Percentiles rank a stretch among this genome's conserved stretches.
phyloP scores from a whole-genome alignment of 2,113 vertebrate species.

The Serinus canaria region DNA sequence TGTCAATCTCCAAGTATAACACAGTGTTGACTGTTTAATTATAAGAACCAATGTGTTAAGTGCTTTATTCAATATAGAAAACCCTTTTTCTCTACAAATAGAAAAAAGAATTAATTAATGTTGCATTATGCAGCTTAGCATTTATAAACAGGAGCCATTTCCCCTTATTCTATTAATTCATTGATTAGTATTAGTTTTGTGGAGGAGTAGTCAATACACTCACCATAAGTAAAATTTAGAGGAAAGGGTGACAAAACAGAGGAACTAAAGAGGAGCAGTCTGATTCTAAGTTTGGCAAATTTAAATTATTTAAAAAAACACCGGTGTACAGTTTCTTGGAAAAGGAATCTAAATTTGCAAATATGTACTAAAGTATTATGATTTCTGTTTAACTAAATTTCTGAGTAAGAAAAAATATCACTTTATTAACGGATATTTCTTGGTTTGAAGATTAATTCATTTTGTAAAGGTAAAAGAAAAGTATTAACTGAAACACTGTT shows the following conservation, averaged over 20 bases:
- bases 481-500: neutral
- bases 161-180: conserved; percentile 40
- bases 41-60: conserved; percentile 59
- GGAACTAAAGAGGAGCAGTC: neutral
- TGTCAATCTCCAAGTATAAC: conserved; percentile 73
- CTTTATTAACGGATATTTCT: neutral
- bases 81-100: neutral
- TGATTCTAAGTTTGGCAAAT: neutral
- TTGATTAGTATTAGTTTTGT: conserved; percentile 5
- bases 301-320: neutral
- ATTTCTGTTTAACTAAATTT: neutral
- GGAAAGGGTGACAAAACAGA: conserved; percentile 16
- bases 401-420: neutral
- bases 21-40: conserved; percentile 75
- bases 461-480: neutral
- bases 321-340: neutral
- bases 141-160: neutral
- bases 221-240: conserved; percentile 25
- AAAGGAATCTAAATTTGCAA: neutral
- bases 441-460: neutral
- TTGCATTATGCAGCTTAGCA: neutral
- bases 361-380: neutral
- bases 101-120: neutral
- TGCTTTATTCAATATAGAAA: conserved; percentile 8
- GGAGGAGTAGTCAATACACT: neutral